A percentile compares a stretch with the other conserved stretches of the same genome.
Conservation (phyloP, 2,797 vertebrate species). For the Peromyscus attwateri region DNA sequence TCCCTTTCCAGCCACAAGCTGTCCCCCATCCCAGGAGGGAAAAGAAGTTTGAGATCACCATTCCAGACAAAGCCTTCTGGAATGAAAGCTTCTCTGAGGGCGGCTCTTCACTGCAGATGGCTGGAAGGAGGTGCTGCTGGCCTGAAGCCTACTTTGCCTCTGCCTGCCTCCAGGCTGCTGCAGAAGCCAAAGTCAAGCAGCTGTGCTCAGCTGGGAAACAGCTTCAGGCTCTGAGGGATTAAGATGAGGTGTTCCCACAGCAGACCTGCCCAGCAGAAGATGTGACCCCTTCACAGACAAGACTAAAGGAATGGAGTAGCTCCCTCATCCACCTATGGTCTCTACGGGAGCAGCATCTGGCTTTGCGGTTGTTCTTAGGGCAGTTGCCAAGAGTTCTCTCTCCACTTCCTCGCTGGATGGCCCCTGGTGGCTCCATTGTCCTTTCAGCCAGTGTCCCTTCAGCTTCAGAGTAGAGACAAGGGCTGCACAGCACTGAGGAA, state of each 20-base stretch:
- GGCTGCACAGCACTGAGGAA: neutral
- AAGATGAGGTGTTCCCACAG: neutral
- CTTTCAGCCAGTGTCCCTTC: neutral
- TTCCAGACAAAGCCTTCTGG: neutral
- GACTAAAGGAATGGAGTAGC: accelerated
- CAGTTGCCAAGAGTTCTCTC: too few species aligned
- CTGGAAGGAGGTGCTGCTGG: neutral
- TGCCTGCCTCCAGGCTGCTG: neutral
- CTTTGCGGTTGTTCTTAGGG: neutral
- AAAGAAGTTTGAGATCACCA: neutral
- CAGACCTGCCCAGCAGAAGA: neutral
- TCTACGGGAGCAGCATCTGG: neutral
- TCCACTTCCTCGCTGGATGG: neutral
- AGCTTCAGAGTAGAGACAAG: neutral
- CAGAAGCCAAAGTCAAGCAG: neutral
- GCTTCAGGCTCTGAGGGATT: neutral
- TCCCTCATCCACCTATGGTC: neutral
- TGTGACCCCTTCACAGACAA: too few species aligned
- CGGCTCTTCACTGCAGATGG: neutral
- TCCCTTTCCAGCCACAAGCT: accelerated
- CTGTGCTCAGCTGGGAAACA: neutral
- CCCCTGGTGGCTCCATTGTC: neutral
- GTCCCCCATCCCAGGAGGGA: neutral
- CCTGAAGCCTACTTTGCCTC: neutral
- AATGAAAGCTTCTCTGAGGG: too few species aligned